phyloP scores from a whole-genome alignment of 2,113 vertebrate genomes.

The Carollia perspicillata region DNA sequence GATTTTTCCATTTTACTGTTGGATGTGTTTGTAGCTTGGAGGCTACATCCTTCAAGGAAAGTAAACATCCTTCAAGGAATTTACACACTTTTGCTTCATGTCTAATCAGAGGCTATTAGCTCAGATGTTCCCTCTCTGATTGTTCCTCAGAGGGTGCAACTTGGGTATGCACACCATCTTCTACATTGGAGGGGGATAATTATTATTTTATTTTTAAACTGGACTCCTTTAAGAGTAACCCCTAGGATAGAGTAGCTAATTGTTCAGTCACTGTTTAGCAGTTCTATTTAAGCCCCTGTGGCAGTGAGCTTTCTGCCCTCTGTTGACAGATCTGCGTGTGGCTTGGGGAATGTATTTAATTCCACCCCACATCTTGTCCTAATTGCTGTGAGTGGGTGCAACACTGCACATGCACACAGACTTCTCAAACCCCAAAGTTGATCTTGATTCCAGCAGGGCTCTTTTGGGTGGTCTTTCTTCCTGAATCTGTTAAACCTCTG shows the following conservation, averaged over 20 bases:
- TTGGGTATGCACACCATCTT: not conserved
- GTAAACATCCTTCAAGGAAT: not conserved
- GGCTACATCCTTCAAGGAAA: not conserved
- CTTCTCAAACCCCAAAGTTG: not conserved
- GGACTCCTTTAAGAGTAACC: not conserved
- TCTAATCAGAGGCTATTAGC: not conserved
- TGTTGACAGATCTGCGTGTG: not conserved
- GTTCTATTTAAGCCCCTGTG: not conserved
- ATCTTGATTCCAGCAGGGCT: not conserved
- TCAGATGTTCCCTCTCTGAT: not conserved
- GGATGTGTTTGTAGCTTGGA: not conserved
- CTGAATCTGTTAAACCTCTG: not conserved
- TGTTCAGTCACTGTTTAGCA: not conserved
- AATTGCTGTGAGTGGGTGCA: not conserved
- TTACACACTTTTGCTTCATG: not conserved
- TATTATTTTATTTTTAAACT: not conserved
- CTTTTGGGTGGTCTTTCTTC: not conserved
- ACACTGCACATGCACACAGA: not conserved
- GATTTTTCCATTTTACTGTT: not conserved
- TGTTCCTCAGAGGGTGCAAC: not conserved
- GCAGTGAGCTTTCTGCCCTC: fast-evolving
- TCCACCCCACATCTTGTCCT: not conserved
- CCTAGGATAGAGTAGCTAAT: not conserved
- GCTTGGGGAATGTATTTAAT: not conserved
- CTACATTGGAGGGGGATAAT: not conserved